Evolutionary conservation across 2,888 invertebrate genomes (phyloP), one percentile per base, ranked within the genome.

Genomic region (Pachydiplax longipennis): DNA sequence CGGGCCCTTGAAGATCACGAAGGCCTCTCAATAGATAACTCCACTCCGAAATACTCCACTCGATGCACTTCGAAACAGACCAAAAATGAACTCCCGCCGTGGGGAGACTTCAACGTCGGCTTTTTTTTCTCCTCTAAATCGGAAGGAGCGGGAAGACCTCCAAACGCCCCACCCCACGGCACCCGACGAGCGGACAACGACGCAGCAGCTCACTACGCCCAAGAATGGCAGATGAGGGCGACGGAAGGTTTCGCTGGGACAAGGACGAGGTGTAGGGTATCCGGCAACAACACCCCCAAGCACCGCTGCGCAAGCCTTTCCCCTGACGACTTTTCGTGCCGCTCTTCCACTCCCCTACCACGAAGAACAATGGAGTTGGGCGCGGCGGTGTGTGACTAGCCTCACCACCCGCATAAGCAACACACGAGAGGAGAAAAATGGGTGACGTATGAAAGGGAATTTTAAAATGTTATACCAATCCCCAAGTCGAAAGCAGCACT

Each of bases 181-280:
- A 31, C 31, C 58, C 35, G n/a, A 40, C 81, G 40, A n/a, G 81
- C 81, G 22, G 13, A n/a, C 10, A n/a, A 48, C 53, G 82, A 25
- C 3, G 53, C 82, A 83, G 35, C 83, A 53, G 83, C 53, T 48
- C 31, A 53, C 58, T 87, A 87, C 87, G 61, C 87, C 87, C 5
- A 65, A 40, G 87, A 87, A 87, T 61, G 82, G 82, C 82, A 82
- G 82, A 48, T 48, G 87, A 65, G 37, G 61, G 31, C 13, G 22
- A 18, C n/a, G 53, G 83, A 58, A 13, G 83, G 83, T 35, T 83
- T 31, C 25, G 25, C 18, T 10, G 83, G 81, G 37, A 83, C 53
- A 83, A 83, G 83, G 58, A 44, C 83, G 58, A 58, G 83, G 83
- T 83, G 83, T 83, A 83, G 83, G 83, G 35, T 83, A 83, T 31